Evolutionary conservation across 2,797 vertebrate species (phyloP), one percentile per base, ranked within the genome.

Genomic region (Sebastes variabilis): DNA sequence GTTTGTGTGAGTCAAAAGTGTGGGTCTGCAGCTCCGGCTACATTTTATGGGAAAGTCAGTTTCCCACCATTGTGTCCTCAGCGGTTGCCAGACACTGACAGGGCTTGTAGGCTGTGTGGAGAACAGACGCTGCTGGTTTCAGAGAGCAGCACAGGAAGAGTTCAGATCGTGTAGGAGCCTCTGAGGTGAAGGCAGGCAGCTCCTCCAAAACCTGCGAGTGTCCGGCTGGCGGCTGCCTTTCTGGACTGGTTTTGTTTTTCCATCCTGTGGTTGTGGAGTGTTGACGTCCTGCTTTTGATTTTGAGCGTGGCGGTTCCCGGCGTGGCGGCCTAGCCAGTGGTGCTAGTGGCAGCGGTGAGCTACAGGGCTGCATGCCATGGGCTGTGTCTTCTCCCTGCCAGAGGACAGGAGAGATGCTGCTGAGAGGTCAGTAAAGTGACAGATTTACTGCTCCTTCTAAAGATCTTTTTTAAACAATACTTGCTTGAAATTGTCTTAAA

Each of bases 321-420:
- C 29, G 90, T 84, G 79, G 81, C 79, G 77, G 81, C 80, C 82
- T 89, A 80, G 92, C 88, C 86, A 77, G 81, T 66, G 62, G 81
- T 82, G 91, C 83, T 92, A 83, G 90, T 86, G 88, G 83, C 81
- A 84, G 80, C 70, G 76, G 83, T 70, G 85, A 79, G 80, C 87
- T 81, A 84, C 72, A 83, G 88, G 90, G 86, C 87, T 88, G 83
- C 82, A 83, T 92, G 93, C 84, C 91, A 96, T 99, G 98, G 98
- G 98, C 88, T 99, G 98, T 10, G 84, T 94, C n/a, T 97, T 96
- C 94, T 98, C 97, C 1, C 93, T 96, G 88, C 96, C 96, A 0
- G 94, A 76, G 83, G 97, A 98, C 73, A 96, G 97, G 82, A 89
- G 91, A 90, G 92, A 86, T 77, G 77, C 93, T 25, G 69, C 79